Conservation (phyloP, 2,113 vertebrate genomes). For the Rousettus leschenaultii region DNA sequence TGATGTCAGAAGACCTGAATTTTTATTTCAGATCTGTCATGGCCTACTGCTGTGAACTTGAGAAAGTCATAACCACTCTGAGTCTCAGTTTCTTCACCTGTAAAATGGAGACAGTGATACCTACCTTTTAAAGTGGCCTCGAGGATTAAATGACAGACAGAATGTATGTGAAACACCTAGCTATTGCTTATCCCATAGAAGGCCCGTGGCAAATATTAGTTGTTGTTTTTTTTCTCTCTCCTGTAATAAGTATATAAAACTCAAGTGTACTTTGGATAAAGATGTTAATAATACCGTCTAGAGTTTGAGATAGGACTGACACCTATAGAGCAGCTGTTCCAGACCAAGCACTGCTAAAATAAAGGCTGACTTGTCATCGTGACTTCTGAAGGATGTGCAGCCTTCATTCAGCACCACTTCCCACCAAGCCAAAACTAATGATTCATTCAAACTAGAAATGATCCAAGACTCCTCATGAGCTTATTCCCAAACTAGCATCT, state of each 20-base stretch:
- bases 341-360: not conserved
- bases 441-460: not conserved
- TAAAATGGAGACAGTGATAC: not conserved
- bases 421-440: not conserved
- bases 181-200: not conserved
- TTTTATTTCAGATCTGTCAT: conserved; percentile 15
- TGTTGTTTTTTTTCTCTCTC: not conserved
- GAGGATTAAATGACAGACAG: not conserved
- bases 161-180: not conserved
- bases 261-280: not conserved
- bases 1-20: not conserved
- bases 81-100: conserved; percentile 1
- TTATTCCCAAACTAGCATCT: not conserved
- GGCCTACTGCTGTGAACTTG: not conserved
- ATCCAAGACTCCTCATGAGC: not conserved
- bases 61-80: not conserved
- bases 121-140: not conserved
- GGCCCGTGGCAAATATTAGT: not conserved
- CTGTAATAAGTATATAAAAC: not conserved
- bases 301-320: not conserved
- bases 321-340: not conserved
- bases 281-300: not conserved
- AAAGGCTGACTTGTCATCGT: not conserved
- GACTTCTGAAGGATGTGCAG: not conserved
- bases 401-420: not conserved